Percentiles rank a stretch among this genome's conserved stretches.
Evolutionary conservation across 2,113 vertebrate species (phyloP).

Genomic region (Mobula birostris): DNA sequence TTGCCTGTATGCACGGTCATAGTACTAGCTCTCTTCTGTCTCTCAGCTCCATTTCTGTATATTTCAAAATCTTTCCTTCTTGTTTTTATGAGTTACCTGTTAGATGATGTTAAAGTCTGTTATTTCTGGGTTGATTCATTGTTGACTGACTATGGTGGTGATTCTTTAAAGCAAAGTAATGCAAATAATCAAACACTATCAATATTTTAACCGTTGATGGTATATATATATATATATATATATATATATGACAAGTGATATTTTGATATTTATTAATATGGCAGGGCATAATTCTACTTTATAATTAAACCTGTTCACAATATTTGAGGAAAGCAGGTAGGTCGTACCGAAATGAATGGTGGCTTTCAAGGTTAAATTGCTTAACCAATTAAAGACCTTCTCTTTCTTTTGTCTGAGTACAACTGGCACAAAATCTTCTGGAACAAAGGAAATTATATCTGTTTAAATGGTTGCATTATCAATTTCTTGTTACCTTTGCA

Average conservation of each 20-base stretch:
- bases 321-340: background rate
- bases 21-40: background rate
- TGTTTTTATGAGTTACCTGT: background rate
- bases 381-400: too few species aligned
- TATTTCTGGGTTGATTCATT: background rate
- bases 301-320: background rate
- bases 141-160: background rate
- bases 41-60: background rate
- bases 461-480: background rate
- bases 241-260: background rate
- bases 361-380: background rate
- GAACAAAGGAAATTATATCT: background rate
- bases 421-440: background rate
- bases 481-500: background rate
- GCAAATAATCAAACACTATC: background rate
- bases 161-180: background rate
- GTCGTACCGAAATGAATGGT: background rate
- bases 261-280: background rate
- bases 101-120: background rate
- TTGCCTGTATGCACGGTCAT: background rate
- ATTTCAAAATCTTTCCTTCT: background rate
- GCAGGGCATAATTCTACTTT: background rate
- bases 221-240: too few species aligned
- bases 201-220: background rate
- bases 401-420: background rate